phyloP scores from a whole-genome alignment of 2,888 invertebrate species.

The Allolobophora icterica region DNA sequence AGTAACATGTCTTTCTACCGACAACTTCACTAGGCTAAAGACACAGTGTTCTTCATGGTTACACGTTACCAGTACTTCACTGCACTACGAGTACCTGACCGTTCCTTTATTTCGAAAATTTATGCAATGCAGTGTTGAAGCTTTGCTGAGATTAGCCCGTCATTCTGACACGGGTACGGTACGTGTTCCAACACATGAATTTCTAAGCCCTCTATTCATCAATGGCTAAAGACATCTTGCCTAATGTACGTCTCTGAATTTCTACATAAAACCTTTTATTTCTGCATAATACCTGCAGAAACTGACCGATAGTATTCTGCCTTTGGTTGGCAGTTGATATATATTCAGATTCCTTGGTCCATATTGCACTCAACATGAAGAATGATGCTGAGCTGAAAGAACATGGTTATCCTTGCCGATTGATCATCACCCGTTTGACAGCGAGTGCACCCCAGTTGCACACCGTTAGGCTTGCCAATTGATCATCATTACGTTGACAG shows the following conservation, averaged over 20 bases:
- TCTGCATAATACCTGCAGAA: background rate
- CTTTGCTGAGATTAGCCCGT: background rate
- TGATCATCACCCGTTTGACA: background rate
- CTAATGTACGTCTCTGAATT: background rate
- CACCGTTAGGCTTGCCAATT: background rate
- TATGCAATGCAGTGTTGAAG: background rate
- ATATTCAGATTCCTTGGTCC: background rate
- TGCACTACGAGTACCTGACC: background rate
- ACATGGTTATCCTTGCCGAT: background rate
- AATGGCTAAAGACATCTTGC: background rate
- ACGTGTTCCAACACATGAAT: background rate
- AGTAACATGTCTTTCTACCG: background rate
- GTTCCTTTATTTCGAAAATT: background rate
- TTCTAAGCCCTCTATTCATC: background rate
- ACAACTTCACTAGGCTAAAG: background rate
- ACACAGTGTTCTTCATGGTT: background rate
- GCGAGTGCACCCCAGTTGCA: background rate
- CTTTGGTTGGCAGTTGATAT: background rate
- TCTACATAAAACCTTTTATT: background rate
- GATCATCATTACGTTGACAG: background rate
- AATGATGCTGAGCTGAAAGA: background rate
- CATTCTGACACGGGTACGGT: background rate
- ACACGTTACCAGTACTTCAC: background rate
- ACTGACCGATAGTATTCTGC: background rate
- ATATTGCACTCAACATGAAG: background rate